Conservation (phyloP, 2,113 vertebrate genomes). For the Microtus oregoni region DNA sequence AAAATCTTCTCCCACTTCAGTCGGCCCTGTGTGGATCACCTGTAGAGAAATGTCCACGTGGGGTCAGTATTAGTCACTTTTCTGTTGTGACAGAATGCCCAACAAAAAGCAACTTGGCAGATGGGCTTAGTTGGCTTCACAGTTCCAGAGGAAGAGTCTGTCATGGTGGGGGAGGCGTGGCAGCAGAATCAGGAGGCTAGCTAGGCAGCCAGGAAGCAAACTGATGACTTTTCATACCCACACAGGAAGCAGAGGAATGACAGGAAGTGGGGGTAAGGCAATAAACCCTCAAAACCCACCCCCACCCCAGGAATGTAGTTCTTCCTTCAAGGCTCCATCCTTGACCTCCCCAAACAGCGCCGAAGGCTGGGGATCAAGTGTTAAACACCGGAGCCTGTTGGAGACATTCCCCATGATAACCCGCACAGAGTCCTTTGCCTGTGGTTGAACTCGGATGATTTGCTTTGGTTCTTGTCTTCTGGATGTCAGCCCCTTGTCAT, state of each 20-base stretch:
- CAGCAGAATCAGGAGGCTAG: neutral
- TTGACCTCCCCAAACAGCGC: neutral
- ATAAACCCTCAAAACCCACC: neutral
- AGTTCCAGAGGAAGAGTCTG: neutral
- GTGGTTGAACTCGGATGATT: no score
- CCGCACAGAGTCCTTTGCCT: no score
- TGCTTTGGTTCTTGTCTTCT: neutral
- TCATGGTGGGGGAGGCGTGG: neutral
- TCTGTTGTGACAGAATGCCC: neutral
- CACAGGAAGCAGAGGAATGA: neutral
- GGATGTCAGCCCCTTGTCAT: neutral
- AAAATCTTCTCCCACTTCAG: no score
- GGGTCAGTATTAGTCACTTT: neutral
- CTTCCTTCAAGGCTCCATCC: neutral
- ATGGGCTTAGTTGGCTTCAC: neutral
- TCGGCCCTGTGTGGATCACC: accelerated
- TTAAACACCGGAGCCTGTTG: no score
- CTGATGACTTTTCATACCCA: neutral
- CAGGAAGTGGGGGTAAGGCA: neutral
- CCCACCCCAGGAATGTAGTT: neutral
- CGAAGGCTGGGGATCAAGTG: neutral
- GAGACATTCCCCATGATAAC: no score
- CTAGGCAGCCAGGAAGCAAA: neutral
- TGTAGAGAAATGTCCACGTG: neutral
- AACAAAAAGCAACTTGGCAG: neutral